Conservation (phyloP, 2,797 vertebrate species). For the Arrhamphus sclerolepis region DNA sequence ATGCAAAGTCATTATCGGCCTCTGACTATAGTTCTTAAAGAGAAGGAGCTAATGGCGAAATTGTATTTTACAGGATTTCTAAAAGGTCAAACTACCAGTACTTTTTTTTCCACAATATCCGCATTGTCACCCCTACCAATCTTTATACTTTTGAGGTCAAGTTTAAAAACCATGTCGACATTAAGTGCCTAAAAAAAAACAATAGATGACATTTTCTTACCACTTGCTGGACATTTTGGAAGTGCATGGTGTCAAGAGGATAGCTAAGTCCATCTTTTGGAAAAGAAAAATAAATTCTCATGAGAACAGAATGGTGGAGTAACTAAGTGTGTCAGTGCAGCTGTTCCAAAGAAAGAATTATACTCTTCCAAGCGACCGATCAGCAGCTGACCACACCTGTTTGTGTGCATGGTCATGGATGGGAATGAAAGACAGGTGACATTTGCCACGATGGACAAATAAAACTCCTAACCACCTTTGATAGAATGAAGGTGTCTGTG, state of each 20-base stretch:
- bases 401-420: not conserved
- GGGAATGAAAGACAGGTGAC: not conserved
- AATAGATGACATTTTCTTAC: slow-evolving; percentile 25
- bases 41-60: slow-evolving; percentile 67
- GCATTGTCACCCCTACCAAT: slow-evolving; percentile 51
- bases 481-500: too few species aligned
- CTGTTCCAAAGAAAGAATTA: not conserved
- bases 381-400: not conserved
- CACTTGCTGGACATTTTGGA: slow-evolving; percentile 6
- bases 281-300: too few species aligned
- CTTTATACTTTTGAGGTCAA: slow-evolving; percentile 56
- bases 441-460: not conserved
- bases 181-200: slow-evolving; percentile 21
- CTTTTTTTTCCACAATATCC: slow-evolving; percentile 25
- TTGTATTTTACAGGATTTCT: slow-evolving; percentile 67
- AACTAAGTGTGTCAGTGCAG: not conserved
- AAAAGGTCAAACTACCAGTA: slow-evolving; percentile 73
- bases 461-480: not conserved
- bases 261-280: slow-evolving; percentile 1
- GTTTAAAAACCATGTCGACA: slow-evolving; percentile 33
- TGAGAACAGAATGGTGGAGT: not conserved
- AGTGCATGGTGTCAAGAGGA: not conserved
- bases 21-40: slow-evolving; percentile 72
- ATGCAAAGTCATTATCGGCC: slow-evolving; percentile 80
- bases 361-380: slow-evolving; percentile 5